phyloP scores from a whole-genome alignment of 2,113 vertebrate genomes.

The Ibidorhyncha struthersii region DNA sequence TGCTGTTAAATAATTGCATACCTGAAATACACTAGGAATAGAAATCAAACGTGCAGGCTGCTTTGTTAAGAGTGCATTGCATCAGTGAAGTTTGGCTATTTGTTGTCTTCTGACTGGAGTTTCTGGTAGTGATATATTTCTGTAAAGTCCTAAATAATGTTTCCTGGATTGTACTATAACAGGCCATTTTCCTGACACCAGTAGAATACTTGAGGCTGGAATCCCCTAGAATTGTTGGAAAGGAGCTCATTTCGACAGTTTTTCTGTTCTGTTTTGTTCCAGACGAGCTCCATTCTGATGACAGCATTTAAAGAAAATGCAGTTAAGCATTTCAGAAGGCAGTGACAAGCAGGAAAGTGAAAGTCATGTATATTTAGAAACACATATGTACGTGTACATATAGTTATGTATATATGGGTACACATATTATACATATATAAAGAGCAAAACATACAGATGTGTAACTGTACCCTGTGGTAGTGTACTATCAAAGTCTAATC shows the following conservation, averaged over 20 bases:
- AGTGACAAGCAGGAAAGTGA: neutral
- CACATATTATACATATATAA: neutral
- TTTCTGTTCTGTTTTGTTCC: neutral
- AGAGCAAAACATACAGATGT: neutral
- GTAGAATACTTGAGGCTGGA: neutral
- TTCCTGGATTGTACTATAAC: neutral
- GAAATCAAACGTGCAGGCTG: neutral
- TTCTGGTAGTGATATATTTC: neutral
- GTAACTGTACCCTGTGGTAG: neutral
- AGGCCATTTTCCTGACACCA: neutral
- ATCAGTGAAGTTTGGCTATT: neutral
- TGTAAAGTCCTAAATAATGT: neutral
- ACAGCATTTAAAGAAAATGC: neutral
- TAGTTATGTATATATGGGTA: neutral
- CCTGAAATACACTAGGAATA: neutral
- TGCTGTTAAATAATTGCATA: neutral
- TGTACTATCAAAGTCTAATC: neutral
- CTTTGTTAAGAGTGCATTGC: neutral
- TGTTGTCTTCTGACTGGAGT: neutral
- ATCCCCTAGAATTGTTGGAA: neutral
- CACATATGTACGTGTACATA: accelerated
- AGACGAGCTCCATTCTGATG: neutral
- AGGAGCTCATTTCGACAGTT: accelerated
- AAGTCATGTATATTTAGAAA: neutral
- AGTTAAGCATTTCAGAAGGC: neutral